Evolutionary conservation across 53 echinoderm and acorn worm species (phyloP), one percentile per base, ranked within the genome.

Genomic region (Astropecten irregularis): DNA sequence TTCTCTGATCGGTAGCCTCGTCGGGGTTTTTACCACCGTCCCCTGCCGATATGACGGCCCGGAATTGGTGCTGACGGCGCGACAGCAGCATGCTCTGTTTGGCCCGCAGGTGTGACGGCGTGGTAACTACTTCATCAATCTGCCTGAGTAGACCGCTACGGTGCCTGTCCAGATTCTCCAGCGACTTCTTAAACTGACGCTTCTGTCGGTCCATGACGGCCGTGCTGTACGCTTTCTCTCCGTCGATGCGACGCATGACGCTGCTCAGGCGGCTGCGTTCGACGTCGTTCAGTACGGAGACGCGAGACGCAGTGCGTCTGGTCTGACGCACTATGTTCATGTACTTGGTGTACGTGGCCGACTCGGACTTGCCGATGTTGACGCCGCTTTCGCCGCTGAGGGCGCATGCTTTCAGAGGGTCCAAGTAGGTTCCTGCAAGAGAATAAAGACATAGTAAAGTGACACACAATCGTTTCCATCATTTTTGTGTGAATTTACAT

Each of bases 341-440:
- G 77, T 87, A 95, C 49, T 92, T 92, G 34, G 87, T 65, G 71
- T 77, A 90, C 30, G 95, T 95, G 30, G 95, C 92, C 20, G 92
- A 87, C 66, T 92, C 95, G 2, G 92, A 92, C 22, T 92, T 92
- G 44, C 92, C 95, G 7, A 82, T 72, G 36, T 86, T 84, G 36
- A 90, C 72, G 31, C 83, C 83, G 58, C 92, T 95, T 40, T 92
- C 95, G 50, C 95, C 95, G 13, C 91, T 91, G 27, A 95, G 89
- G 18, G 95, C 86, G 54, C 95, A 95, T 51, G 95, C 93, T 57
- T 93, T 92, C 6, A 95, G 77, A n/a, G 95, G 95, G 53, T 95
- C 95, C 67, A 93, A 74, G 54, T 95, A 93, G 69, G 68, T 91
- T 48, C 95, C 95, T 95, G 52, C 11, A 84, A 40, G 49, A 49